phyloP scores from a whole-genome alignment of 2,888 invertebrate genomes.

The Ceriagrion tenellum region DNA sequence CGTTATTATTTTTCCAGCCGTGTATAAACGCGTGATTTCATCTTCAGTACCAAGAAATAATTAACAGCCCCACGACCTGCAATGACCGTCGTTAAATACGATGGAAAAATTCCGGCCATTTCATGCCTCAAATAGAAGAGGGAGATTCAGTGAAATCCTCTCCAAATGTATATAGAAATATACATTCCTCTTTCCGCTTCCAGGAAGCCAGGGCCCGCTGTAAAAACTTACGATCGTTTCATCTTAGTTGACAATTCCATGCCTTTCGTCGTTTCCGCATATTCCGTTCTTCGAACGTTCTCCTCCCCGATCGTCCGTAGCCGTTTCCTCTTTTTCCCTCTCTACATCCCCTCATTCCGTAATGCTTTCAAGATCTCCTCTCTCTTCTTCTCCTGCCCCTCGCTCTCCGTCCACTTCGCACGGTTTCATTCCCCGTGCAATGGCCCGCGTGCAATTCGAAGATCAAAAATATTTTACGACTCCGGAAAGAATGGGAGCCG shows the following conservation, averaged over 20 bases:
- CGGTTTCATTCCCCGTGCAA: background rate
- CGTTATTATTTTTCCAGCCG: background rate
- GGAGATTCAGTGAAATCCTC: background rate
- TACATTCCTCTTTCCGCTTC: background rate
- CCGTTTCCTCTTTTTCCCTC: background rate
- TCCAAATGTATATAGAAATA: background rate
- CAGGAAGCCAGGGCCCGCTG: background rate
- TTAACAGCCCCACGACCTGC: conserved; percentile 11
- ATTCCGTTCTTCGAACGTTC: background rate
- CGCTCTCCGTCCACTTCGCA: background rate
- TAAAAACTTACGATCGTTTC: conserved; percentile 36
- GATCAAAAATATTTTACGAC: background rate
- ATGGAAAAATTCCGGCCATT: background rate
- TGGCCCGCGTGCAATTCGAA: background rate
- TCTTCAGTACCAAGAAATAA: background rate
- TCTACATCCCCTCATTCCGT: background rate
- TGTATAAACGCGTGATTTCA: background rate
- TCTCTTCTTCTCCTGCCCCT: background rate
- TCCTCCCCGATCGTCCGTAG: background rate
- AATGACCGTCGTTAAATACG: background rate
- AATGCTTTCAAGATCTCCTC: background rate
- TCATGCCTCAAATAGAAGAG: background rate
- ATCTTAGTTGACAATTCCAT: conserved; percentile 2
- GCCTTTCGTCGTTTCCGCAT: background rate
- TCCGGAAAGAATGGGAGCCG: background rate